Conservation (phyloP, 2,797 vertebrate species). For the Lepus oiostolus region DNA sequence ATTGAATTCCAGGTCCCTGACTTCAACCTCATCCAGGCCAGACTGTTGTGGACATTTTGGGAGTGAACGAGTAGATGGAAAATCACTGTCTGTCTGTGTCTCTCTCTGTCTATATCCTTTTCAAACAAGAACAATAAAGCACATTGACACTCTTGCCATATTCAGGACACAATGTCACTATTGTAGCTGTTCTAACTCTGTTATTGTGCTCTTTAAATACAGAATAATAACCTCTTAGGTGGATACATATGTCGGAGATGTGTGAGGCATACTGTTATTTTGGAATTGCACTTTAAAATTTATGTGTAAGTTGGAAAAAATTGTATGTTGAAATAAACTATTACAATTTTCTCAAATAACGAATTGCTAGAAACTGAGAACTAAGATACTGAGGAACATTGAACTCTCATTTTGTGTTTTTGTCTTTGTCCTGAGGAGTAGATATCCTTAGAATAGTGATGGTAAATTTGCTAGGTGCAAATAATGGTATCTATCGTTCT, state of each 20-base stretch:
- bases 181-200: neutral
- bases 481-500: neutral
- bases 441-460: neutral
- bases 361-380: neutral
- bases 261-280: neutral
- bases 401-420: neutral
- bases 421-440: neutral
- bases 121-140: neutral
- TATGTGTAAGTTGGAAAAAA: neutral
- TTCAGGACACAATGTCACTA: neutral
- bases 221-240: neutral
- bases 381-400: neutral
- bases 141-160: neutral
- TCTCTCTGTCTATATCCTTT: no score
- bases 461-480: neutral
- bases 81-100: no score
- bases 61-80: no score
- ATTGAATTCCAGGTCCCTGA: no score
- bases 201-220: conserved; percentile 34
- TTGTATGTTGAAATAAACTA: neutral
- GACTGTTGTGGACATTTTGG: no score
- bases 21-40: no score
- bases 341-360: conserved; percentile 19
- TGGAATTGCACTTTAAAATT: conserved; percentile 1
- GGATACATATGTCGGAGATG: neutral